Base-by-base conservation (phyloP, 2,113 vertebrate genomes). In the Myiagra hebetior region DNA sequence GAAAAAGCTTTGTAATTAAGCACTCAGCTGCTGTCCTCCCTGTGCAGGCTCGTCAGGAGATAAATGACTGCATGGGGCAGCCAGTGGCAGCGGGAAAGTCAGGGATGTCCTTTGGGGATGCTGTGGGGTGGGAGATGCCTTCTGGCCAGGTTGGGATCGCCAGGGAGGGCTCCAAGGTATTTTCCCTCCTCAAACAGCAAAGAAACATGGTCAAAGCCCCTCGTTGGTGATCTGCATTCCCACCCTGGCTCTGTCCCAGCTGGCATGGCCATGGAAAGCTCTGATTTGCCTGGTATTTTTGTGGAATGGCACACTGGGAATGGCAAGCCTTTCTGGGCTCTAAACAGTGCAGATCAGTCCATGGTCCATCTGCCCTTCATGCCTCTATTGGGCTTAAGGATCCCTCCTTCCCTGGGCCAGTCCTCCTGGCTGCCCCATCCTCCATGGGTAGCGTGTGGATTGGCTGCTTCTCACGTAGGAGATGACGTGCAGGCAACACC, bases 311-410 rank as follows among this genome's bases (percentile, higher is more conserved):
- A 23, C 31, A 22, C 7, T 2, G 6, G 68, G 73, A 52, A 27
- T 3, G 0, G 5, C 0, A 6, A 53, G 26, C 6, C 42, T 56
- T 73, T 63, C 57, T 33, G 49, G 63, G 68, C 14, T 53, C 0
- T 0, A 23, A 49, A 20, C 0, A 4, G 33, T 20, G 27, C 0
- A 0, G 47, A 30, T 59, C 57, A 47, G 31, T 3, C 64, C 5
- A 0, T 53, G 64, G 33, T 68, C 59, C 2, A 0, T 41, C 41
- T 41, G 41, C 41, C 41, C 41, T 41, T 41, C 41, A 41, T 41
- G 41, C 41, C 37, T 37, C 37, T 37, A 37, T 37, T 37, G 2
- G 3, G 12, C 23, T 80, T 23, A 35, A 21, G 82, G 30, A 18
- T 65, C 46, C 37, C 22, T 70, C 50, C 72, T 76, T 37, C 56